Evolutionary conservation across 2,888 invertebrate species (phyloP), one percentile per base, ranked within the genome.

Genomic region (Ophion slaviceki): DNA sequence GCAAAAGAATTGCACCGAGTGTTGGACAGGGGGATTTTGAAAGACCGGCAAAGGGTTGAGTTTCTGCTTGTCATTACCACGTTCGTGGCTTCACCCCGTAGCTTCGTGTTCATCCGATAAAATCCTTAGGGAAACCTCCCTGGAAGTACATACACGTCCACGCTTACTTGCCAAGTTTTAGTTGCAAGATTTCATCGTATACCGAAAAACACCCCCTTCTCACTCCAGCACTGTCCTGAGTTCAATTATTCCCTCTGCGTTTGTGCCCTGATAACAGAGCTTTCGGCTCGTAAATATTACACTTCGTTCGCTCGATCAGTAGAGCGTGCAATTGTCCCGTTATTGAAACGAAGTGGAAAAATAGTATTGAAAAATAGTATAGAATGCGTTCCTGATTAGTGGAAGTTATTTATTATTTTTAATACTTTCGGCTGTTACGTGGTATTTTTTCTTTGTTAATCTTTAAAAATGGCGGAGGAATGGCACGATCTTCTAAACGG

Each of bases 11-110:
- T 57, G 32, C 36, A 57, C 57, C 14, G 20, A 67, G 66, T 57
- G 36, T 40, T 53, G 66, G n/a, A 53, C 57, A n/a, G 32, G n/a
- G 53, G 20, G 20, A 2, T 24, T 36, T 11, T 20, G 53, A 57
- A 67, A 77, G 14, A 20, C 20, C 70, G 79, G 45, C 68, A 64
- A 2, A 72, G 67, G 86, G 86, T 87, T 87, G 88, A 88, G 88
- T 90, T 88, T 89, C 89, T 88, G 89, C 90, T 91, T 91, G 91
- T 90, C 91, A 91, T 91, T 90, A 90, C 89, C 90, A 90, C 89
- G 90, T 91, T 90, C 89, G 88, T 88, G 89, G 90, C 88, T 90
- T 90, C 86, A 82, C 79, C 86, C 84, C 74, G 84, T 80, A 86
- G 75, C 85, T 88, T 83, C 85, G 87, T 86, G 86, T 87, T 81